A percentile compares a stretch with the other conserved stretches of the same genome.
Evolutionary conservation across 2,113 vertebrate genomes (phyloP).

Genomic region (Bolborhynchus lineola): DNA sequence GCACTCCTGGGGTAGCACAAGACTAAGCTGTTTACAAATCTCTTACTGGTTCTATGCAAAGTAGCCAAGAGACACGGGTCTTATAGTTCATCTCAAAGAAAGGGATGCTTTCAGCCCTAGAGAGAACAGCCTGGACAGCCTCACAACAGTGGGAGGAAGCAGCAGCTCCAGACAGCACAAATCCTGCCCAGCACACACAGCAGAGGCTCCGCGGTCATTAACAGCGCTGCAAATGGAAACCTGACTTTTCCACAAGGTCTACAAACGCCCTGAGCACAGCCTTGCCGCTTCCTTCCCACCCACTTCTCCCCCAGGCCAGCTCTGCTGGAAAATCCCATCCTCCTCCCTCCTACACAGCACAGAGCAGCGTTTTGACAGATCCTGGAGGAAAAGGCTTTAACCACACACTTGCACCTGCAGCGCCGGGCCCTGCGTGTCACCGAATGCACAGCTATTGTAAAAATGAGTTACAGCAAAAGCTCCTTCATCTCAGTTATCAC

Average conservation of each 20-base stretch:
- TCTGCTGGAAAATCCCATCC: constrained; percentile 25
- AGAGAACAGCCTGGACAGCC: neutral
- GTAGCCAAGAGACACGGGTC: neutral
- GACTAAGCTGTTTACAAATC: neutral
- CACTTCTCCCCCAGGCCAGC: constrained; percentile 9
- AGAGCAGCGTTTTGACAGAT: neutral
- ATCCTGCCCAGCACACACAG: neutral
- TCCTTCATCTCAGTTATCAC: constrained; percentile 51
- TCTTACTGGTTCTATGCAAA: neutral
- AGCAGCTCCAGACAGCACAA: neutral
- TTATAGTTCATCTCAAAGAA: rapidly evolving
- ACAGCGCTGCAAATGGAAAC: neutral
- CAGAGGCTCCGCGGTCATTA: neutral
- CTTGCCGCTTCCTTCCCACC: neutral
- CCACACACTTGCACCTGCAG: constrained; percentile 15
- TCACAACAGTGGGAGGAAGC: rapidly evolving
- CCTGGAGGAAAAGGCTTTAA: constrained; percentile 24
- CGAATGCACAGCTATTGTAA: constrained; percentile 2
- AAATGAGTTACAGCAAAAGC: constrained; percentile 34
- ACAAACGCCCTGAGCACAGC: neutral
- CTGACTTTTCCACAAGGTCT: neutral
- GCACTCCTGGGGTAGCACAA: neutral
- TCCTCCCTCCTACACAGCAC: constrained; percentile 9
- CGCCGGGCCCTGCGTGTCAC: neutral
- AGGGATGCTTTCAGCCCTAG: neutral